Evolutionary conservation across 2,888 invertebrate species (phyloP).

Genomic region (Oegoconia quadripuncta): DNA sequence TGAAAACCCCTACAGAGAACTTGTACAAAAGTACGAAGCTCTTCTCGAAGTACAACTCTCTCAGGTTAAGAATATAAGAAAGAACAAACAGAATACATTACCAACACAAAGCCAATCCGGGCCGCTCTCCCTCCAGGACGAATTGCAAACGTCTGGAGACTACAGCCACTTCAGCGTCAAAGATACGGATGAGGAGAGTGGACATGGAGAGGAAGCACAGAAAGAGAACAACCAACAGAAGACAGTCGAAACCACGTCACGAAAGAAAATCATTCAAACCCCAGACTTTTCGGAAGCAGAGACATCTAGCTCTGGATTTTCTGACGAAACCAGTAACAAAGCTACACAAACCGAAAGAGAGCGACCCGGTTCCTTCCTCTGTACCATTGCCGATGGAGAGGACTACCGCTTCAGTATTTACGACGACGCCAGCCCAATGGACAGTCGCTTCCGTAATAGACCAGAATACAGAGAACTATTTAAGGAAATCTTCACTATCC

Average conservation of each 20-base stretch:
- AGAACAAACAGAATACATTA: conserved; percentile 48
- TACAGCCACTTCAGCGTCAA: conserved; percentile 82
- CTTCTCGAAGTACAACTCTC: conserved; percentile 86
- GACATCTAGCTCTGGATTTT: conserved; percentile 90
- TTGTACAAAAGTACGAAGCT: conserved; percentile 92
- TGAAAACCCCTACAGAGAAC: conserved; percentile 86
- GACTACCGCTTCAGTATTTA: conserved; percentile 93
- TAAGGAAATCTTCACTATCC: conserved; percentile 89
- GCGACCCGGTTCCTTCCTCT: conserved; percentile 88
- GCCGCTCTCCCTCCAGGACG: conserved; percentile 82
- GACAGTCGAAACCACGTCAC: conserved; percentile 54
- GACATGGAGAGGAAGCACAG: conserved; percentile 77
- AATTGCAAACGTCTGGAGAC: conserved; percentile 86
- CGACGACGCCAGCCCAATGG: conserved; percentile 87
- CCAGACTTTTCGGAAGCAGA: conserved; percentile 93
- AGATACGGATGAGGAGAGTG: conserved; percentile 83
- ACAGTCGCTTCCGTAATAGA: conserved; percentile 88
- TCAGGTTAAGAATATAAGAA: conserved; percentile 75
- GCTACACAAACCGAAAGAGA: conserved; percentile 89
- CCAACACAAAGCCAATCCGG: conserved; percentile 58
- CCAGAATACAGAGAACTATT: conserved; percentile 90
- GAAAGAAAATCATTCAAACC: conserved; percentile 83
- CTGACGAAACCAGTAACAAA: conserved; percentile 91
- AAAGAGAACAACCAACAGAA: conserved; percentile 72
- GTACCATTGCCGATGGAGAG: conserved; percentile 91